These are phyloP conservation scores for Taeniopygia guttata DNA, from an alignment of 2,797 vertebrate species.

Conservation along the genomic window DNA sequence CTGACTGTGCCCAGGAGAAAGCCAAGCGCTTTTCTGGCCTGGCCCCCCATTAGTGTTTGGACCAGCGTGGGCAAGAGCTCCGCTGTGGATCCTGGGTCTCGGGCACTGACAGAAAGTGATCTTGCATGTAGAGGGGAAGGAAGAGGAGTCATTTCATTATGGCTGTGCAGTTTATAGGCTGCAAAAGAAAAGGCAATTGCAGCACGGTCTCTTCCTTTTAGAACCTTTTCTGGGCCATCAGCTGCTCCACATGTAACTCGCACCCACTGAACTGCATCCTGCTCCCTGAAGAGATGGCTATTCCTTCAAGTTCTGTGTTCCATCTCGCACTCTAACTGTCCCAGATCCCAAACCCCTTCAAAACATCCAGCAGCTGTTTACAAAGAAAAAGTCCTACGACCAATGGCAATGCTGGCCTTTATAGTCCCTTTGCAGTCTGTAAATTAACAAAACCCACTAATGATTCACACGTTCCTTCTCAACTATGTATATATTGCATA, in stretches of 20 bases:
- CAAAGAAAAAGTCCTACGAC: neutral
- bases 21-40: no score
- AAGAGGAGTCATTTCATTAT: no score
- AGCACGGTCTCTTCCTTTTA: neutral
- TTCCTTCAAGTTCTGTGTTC: neutral
- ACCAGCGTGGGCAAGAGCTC: no score
- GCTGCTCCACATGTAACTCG: neutral
- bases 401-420: neutral
- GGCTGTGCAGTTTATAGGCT: neutral
- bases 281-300: no score
- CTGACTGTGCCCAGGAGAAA: neutral
- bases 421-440: no score
- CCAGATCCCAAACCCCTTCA: neutral
- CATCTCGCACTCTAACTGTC: neutral
- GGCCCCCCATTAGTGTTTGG: no score
- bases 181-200: neutral
- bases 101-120: neutral
- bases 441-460: no score
- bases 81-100: neutral
- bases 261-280: neutral
- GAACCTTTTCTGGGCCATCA: neutral
- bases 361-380: neutral
- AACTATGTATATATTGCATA: neutral
- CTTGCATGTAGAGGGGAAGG: neutral
- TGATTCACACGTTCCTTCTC: accelerated